Percentiles rank a stretch among this genome's conserved stretches.
Conservation (phyloP, 1,140 invertebrate species). For the Drosophila simulans region DNA sequence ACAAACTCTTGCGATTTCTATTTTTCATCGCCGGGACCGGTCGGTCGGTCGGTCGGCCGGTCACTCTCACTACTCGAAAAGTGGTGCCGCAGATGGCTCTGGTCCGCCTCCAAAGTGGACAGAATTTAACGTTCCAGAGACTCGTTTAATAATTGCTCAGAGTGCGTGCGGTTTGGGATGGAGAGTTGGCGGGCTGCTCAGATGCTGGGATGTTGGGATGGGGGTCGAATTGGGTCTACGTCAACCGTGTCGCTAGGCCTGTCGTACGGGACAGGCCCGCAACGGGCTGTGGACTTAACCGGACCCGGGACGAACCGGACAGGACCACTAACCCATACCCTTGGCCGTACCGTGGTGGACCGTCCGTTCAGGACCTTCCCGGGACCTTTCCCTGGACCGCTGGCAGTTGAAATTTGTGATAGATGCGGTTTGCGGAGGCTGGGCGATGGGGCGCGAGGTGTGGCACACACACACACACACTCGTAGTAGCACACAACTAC, state of each 20-base stretch:
- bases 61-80: constrained; percentile 26
- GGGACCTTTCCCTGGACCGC: constrained; percentile 30
- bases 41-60: neutral
- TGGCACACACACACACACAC: constrained; percentile 44
- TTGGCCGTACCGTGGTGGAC: constrained; percentile 4
- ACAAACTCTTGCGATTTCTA: constrained; percentile 81
- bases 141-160: constrained; percentile 83
- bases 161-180: constrained; percentile 73
- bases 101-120: constrained; percentile 71
- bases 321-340: constrained; percentile 2
- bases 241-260: constrained; percentile 75
- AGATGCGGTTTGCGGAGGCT: constrained; percentile 80
- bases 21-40: constrained; percentile 52
- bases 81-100: constrained; percentile 62
- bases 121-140: constrained; percentile 83
- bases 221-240: constrained; percentile 59
- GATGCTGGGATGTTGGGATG: neutral
- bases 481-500: constrained; percentile 1
- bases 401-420: constrained; percentile 76
- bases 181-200: too few species aligned
- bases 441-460: constrained; percentile 73
- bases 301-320: constrained; percentile 43
- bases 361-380: constrained; percentile 21
- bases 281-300: constrained; percentile 25
- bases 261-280: constrained; percentile 52